Evolutionary conservation across 2,797 vertebrate species (phyloP), one percentile per base, ranked within the genome.

Genomic region (Microchirus variegatus): DNA sequence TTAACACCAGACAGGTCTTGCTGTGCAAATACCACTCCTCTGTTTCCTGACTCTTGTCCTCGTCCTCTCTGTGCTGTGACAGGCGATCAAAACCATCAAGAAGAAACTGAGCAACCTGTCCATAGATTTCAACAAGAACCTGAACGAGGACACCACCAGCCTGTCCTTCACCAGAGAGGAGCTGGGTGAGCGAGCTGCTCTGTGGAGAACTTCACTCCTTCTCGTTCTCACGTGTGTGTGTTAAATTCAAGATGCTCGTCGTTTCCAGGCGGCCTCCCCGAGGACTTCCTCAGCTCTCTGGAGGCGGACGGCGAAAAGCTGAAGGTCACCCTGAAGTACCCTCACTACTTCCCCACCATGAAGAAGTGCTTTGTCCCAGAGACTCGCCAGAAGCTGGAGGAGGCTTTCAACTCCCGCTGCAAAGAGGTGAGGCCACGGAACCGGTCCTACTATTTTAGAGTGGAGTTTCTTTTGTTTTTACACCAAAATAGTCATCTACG

Each of bases 121-220:
- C 90, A 99, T 99, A 10, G 97, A 99, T 77, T 99, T 99, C 92
- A 97, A 94, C 91, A 98, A 97, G 88, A 96, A 99, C 89, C 88
- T 99, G 81, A 99, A 98, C 0, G 97, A 99, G 55, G 97, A 98
- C 80, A 95, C 95, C 0, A 98, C 96, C 55, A 93, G 89, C 70
- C 80, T 99, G 82, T 84, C 86, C 11, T 97, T 98, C 88, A 94
- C 83, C 0, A 84, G 83, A 4, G 95, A 97, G 43, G 93, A 98
- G 31, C 85, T 99, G n/a, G 96, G 97, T 99, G 81, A 79, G 90
- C 81, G 9, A 9, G 2, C 9, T 1, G 10, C 2, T 8, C 22
- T 2, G 3, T 5, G 0, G 2, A 1, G 17, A 2, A 3, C 43
- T 3, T 50, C 14, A n/a, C 45, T 41, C 8, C 4, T 26, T 0